Evolutionary conservation across 1,140 invertebrate species (phyloP).

Genomic region (Macrocentrus cingulum): DNA sequence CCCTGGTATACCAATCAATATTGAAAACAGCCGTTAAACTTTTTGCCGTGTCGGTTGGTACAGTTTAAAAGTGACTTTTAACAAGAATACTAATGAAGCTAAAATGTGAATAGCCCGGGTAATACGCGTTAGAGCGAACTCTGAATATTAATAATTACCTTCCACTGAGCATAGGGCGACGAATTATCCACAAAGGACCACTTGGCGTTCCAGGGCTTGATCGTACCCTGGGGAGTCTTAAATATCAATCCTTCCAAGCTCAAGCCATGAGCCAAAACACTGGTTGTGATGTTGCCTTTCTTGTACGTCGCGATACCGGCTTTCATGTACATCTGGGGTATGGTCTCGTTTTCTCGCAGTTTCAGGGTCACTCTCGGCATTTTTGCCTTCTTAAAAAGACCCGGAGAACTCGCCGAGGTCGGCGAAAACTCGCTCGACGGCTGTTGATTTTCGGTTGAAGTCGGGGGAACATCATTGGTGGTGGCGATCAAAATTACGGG

Average conservation of each 20-base stretch:
- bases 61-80: not conserved
- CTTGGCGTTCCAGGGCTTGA: slow-evolving; percentile 45
- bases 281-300: slow-evolving; percentile 50
- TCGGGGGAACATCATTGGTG: slow-evolving; percentile 3
- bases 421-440: slow-evolving; percentile 13
- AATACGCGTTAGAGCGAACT: too few relatives aligned
- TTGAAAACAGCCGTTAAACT: slow-evolving; percentile 27
- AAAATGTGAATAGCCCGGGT: not conserved
- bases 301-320: slow-evolving; percentile 49
- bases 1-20: slow-evolving; percentile 36
- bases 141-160: slow-evolving; percentile 53
- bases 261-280: slow-evolving; percentile 42
- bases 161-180: slow-evolving; percentile 65
- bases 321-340: slow-evolving; percentile 50
- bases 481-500: slow-evolving; percentile 1
- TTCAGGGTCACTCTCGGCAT: slow-evolving; percentile 46
- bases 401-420: slow-evolving; percentile 13
- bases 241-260: slow-evolving; percentile 49
- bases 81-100: not conserved
- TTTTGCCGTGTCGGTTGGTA: not conserved
- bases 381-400: slow-evolving; percentile 34
- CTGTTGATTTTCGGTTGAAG: not conserved
- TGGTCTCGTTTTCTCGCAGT: slow-evolving; percentile 47
- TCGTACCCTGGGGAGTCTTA: slow-evolving; percentile 52
- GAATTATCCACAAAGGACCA: slow-evolving; percentile 68